A percentile compares a stretch with the other conserved stretches of the same genome.
Evolutionary conservation across 2,113 vertebrate genomes (phyloP).

Genomic region (Peromyscus californicus): DNA sequence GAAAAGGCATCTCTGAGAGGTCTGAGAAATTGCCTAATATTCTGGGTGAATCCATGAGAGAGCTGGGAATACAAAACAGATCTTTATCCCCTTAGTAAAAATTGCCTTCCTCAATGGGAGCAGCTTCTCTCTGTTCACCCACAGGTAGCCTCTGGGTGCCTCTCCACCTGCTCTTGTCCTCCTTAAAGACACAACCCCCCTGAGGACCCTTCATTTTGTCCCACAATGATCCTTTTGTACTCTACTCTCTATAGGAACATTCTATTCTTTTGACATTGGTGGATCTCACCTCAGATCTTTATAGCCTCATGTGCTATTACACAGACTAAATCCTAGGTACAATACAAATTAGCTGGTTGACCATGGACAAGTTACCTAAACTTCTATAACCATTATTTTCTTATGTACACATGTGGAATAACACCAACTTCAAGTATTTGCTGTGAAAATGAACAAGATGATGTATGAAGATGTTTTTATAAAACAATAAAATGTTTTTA

Average conservation of each 20-base stretch:
- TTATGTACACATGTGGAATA: neutral
- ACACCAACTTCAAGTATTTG: neutral
- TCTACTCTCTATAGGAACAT: accelerated
- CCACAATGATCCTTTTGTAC: neutral
- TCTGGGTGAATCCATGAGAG: neutral
- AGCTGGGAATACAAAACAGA: neutral
- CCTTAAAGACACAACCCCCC: neutral
- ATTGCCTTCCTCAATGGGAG: neutral
- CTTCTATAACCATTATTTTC: neutral
- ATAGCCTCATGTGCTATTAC: neutral
- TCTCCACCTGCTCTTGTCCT: neutral
- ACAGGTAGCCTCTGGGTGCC: neutral
- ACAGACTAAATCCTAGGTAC: neutral
- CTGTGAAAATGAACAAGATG: neutral
- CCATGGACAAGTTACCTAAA: too few species aligned
- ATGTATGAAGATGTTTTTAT: neutral
- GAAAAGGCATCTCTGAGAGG: neutral
- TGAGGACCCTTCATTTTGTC: neutral
- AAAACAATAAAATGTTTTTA: neutral
- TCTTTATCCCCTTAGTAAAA: neutral
- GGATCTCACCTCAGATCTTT: too few species aligned
- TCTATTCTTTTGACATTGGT: too few species aligned
- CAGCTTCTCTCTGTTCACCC: neutral
- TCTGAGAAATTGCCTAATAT: neutral
- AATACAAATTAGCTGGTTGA: neutral